phyloP scores from a whole-genome alignment of 2,113 vertebrate species.

The Phrynocephalus versicolor region DNA sequence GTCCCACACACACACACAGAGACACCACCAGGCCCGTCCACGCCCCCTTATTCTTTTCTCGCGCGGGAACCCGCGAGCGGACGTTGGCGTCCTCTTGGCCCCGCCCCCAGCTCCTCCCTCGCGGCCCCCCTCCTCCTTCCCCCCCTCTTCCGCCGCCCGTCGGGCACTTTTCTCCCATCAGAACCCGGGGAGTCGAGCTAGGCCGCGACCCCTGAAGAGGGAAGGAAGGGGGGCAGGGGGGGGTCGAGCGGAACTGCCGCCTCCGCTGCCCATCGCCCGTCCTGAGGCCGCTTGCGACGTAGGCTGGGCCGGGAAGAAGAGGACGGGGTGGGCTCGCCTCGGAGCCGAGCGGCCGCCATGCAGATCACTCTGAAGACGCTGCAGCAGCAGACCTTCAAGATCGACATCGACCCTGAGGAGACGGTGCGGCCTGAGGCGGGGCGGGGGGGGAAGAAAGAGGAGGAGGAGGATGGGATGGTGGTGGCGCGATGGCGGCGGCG shows the following conservation, averaged over 20 bases:
- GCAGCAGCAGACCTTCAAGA: conserved; percentile 93
- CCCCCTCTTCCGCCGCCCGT: too few species aligned
- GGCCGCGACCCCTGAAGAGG: conserved; percentile 1
- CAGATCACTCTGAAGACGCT: conserved; percentile 93
- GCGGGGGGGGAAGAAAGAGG: not conserved
- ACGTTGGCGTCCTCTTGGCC: not conserved
- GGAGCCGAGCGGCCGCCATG: conserved; percentile 73
- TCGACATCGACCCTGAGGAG: conserved; percentile 89
- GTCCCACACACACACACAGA: too few species aligned
- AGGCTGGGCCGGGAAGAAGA: not conserved
- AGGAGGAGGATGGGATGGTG: not conserved
- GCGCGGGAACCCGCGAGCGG: not conserved
- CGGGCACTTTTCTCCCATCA: not conserved
- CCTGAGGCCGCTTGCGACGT: conserved; percentile 8
- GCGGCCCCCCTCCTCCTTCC: not conserved
- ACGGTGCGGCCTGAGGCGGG: conserved; percentile 74
- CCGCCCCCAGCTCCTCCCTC: not conserved
- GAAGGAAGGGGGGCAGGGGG: not conserved
- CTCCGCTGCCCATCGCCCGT: not conserved
- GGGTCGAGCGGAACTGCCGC: not conserved
- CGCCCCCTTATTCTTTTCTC: not conserved
- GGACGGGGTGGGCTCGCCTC: not conserved
- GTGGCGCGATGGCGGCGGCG: too few species aligned
- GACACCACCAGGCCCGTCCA: not conserved
- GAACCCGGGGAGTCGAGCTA: not conserved